phyloP scores from a whole-genome alignment of 1,140 invertebrate genomes.

The Drosophila suzukii region DNA sequence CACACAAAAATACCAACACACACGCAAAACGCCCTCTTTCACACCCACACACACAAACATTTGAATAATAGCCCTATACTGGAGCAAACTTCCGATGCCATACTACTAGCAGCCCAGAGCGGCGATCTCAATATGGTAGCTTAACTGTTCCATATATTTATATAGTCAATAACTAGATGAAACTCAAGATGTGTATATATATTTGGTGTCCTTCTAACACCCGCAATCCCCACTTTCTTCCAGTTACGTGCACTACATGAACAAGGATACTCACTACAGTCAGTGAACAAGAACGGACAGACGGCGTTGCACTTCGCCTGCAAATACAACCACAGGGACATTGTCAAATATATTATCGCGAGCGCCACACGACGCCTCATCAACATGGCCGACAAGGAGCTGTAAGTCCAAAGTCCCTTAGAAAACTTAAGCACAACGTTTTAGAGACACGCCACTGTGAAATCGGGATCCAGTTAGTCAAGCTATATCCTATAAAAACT shows the following conservation, averaged over 20 bases:
- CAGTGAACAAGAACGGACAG: constrained; percentile 94
- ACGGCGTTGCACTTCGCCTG: constrained; percentile 95
- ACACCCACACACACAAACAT: constrained; percentile 12
- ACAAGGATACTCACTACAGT: constrained; percentile 93
- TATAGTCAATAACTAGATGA: neutral
- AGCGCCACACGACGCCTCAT: constrained; percentile 92
- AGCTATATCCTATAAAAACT: no score
- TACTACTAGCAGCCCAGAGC: constrained; percentile 92
- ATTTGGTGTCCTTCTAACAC: neutral
- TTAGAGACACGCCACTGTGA: no score
- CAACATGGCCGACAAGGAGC: constrained; percentile 94
- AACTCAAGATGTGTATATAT: neutral
- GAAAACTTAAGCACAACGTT: no score
- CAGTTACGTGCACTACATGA: constrained; percentile 93
- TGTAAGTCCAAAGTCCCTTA: constrained; percentile 86
- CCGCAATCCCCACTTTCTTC: constrained; percentile 23
- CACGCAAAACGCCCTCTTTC: neutral
- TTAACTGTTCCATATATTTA: constrained; percentile 27
- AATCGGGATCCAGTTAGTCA: no score
- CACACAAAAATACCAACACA: constrained; percentile 33
- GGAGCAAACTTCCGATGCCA: constrained; percentile 91
- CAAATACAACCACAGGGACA: constrained; percentile 94
- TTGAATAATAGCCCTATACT: constrained; percentile 86
- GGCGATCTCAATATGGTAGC: constrained; percentile 89
- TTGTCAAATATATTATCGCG: constrained; percentile 95